phyloP scores from a whole-genome alignment of 2,888 invertebrate genomes.

The Chloroclysta siterata region DNA sequence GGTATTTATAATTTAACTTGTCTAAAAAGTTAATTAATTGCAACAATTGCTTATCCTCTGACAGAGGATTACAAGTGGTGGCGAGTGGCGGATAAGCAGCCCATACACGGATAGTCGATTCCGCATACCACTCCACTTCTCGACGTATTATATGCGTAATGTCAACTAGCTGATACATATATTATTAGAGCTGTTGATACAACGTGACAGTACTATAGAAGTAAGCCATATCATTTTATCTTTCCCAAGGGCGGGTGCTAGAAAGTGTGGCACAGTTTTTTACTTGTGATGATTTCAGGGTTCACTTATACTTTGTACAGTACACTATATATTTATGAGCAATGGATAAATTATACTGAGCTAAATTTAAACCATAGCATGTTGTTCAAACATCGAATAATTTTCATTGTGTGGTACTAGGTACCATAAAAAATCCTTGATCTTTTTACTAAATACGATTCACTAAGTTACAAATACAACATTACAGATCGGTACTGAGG shows the following conservation, averaged over 20 bases:
- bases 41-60: conserved; percentile 18
- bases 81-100: conserved; percentile 44
- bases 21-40: conserved; percentile 4
- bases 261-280: not conserved
- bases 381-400: too few relatives aligned
- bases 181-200: conserved; percentile 57
- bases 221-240: not conserved
- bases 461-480: too few relatives aligned
- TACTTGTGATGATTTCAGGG: not conserved
- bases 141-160: conserved; percentile 46
- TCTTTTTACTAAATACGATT: too few relatives aligned
- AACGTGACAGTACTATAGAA: not conserved
- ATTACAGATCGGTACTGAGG: too few relatives aligned
- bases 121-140: conserved; percentile 63
- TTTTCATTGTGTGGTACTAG: too few relatives aligned
- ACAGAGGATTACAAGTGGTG: conserved; percentile 22
- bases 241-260: too few relatives aligned
- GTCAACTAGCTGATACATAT: conserved; percentile 63
- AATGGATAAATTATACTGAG: too few relatives aligned
- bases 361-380: too few relatives aligned
- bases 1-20: too few relatives aligned
- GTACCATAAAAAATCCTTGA: too few relatives aligned
- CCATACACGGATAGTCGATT: conserved; percentile 56
- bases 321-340: too few relatives aligned
- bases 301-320: too few relatives aligned